Percentiles rank a stretch among this genome's conserved stretches.
Evolutionary conservation across 2,797 vertebrate species (phyloP).

Genomic region (Enteromius thamalakanensis): DNA sequence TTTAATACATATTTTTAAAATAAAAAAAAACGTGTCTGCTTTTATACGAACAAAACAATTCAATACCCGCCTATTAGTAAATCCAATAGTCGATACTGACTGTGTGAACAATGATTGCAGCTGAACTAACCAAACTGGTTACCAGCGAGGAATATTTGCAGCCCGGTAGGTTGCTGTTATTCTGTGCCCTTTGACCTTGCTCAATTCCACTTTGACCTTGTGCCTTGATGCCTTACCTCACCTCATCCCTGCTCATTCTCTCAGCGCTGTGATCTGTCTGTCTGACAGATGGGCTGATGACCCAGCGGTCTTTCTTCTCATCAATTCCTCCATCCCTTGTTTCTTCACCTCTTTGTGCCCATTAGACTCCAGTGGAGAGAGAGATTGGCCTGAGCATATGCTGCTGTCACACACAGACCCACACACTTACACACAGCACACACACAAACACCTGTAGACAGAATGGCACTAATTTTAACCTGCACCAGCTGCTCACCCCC

Average conservation of each 20-base stretch:
- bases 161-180: neutral
- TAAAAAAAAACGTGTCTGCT: neutral
- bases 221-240: constrained; percentile 7
- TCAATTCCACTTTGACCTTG: neutral
- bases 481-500: constrained; percentile 67
- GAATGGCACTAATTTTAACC: constrained; percentile 60
- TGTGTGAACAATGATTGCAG: neutral
- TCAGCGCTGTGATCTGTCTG: constrained; percentile 27
- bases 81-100: neutral
- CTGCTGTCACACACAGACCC: constrained; percentile 52
- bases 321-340: constrained; percentile 38
- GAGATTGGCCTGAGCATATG: constrained; percentile 69
- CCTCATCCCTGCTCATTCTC: constrained; percentile 4
- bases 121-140: neutral
- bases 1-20: neutral
- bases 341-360: constrained; percentile 56
- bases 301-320: constrained; percentile 45
- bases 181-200: neutral
- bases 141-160: neutral
- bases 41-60: neutral
- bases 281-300: constrained; percentile 44
- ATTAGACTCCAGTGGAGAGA: constrained; percentile 61
- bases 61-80: neutral
- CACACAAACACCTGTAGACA: constrained; percentile 43
- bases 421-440: constrained; percentile 1